Conservation (phyloP, 37 sponge, comb jelly and placozoan species). For the Lycopodina hypogea region DNA sequence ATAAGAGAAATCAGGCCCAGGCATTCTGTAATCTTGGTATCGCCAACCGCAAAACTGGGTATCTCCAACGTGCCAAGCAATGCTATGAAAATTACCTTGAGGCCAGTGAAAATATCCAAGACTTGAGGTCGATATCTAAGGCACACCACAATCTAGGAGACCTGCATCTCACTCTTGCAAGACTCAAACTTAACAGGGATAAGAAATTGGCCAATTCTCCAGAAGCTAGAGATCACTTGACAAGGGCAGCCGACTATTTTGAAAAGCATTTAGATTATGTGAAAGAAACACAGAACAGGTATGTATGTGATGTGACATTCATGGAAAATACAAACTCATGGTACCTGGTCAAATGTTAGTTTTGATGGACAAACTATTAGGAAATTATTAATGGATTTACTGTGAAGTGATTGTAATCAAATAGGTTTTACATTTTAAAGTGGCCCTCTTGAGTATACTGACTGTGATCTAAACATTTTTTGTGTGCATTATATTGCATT, state of each 20-base stretch:
- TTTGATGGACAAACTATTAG: not conserved
- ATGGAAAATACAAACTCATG: too few species aligned
- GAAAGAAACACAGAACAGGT: conserved; percentile 54
- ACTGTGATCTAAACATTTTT: too few species aligned
- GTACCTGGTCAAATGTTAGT: too few species aligned
- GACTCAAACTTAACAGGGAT: conserved; percentile 47
- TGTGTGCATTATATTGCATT: too few species aligned
- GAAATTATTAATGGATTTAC: not conserved
- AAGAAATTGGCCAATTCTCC: conserved; percentile 36
- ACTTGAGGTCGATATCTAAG: conserved; percentile 56
- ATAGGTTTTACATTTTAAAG: not conserved
- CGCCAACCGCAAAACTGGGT: conserved; percentile 68
- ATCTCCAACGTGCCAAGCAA: conserved; percentile 59
- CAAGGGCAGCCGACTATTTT: conserved; percentile 59
- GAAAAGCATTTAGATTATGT: conserved; percentile 65
- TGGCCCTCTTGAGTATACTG: too few species aligned
- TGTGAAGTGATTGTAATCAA: not conserved
- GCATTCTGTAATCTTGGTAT: conserved; percentile 87
- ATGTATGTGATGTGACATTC: conserved; percentile 4
- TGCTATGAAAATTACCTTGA: conserved; percentile 77
- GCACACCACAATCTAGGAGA: conserved; percentile 85
- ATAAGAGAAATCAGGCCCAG: conserved; percentile 74
- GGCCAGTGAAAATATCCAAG: conserved; percentile 62
- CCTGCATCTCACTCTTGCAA: conserved; percentile 70
- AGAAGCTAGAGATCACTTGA: conserved; percentile 64